A percentile compares a stretch with the other conserved stretches of the same genome.
Conservation (phyloP, 2,113 vertebrate genomes). For the Sitta europaea region DNA sequence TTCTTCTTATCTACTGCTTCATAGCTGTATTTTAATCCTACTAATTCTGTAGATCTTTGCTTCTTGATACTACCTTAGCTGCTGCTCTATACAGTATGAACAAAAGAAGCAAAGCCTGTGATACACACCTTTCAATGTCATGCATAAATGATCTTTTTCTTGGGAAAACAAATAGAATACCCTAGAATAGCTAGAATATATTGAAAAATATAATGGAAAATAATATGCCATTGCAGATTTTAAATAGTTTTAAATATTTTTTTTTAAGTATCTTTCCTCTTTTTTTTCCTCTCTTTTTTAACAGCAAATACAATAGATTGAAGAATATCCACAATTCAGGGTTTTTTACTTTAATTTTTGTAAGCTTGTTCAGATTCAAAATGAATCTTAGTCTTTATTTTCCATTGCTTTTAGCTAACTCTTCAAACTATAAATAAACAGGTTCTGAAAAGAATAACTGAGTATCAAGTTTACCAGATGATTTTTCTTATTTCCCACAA, state of each 20-base stretch:
- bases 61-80: neutral
- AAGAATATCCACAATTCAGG: neutral
- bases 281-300: neutral
- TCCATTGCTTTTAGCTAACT: neutral
- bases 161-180: neutral
- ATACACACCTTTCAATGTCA: neutral
- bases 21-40: neutral
- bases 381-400: neutral
- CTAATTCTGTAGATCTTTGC: neutral
- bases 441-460: neutral
- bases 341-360: neutral
- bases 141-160: fast-evolving
- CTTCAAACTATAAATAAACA: neutral
- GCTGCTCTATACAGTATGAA: neutral
- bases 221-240: neutral
- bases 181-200: neutral
- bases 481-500: neutral
- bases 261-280: neutral
- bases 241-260: neutral
- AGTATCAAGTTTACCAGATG: neutral
- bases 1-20: neutral
- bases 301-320: neutral
- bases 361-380: neutral
- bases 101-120: neutral
- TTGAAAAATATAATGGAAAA: neutral